Base-by-base conservation (phyloP, 2,888 invertebrate genomes). In the Cabera pusaria region DNA sequence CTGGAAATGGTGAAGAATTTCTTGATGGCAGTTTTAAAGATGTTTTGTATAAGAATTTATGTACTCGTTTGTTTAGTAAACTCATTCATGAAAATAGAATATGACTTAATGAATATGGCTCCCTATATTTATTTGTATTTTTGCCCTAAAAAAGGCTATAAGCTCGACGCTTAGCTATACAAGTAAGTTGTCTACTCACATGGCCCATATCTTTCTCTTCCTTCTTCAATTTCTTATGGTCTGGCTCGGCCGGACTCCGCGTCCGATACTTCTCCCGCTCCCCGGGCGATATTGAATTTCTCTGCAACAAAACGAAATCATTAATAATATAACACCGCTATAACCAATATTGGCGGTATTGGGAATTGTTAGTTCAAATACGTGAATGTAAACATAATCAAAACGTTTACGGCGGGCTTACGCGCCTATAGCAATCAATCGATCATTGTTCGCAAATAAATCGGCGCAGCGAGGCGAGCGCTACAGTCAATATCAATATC, bases 201-300 rank as follows among this genome's bases (percentile, higher is more conserved):
- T 95, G 95, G 41, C 94, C 94, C 81, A 93, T 90, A 67, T 94
- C 93, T 80, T 95, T 95, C 64, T 96, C 96, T 77, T 96, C 95
- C 79, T 95, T 95, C 82, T 95, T 94, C 57, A 94, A 84, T 71
- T 93, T 93, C 66, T 93, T 91, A 56, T 93, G 93, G 49, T 92
- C 92, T 3, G 93, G 92, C 63, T 93, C 93, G 8, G 92, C 92
- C 6, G 95, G 94, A 82, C 95, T 95, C 72, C 95, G 90, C 59
- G 95, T 93, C 78, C 95, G 91, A 74, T 95, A 95, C 75, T 96
- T 96, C 79, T 96, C 95, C 61, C 94, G 88, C 68, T 94, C 94
- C 34, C 93, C 95, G 5, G 96, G 96, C 41, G 96, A 96, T 87
- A 96, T 95, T 63, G 95, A 95, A 88, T 93, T 96, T 77, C 94